A percentile compares a stretch with the other conserved stretches of the same genome.
phyloP scores from a whole-genome alignment of 2,888 invertebrate species.

The Campopleginae sp. region DNA sequence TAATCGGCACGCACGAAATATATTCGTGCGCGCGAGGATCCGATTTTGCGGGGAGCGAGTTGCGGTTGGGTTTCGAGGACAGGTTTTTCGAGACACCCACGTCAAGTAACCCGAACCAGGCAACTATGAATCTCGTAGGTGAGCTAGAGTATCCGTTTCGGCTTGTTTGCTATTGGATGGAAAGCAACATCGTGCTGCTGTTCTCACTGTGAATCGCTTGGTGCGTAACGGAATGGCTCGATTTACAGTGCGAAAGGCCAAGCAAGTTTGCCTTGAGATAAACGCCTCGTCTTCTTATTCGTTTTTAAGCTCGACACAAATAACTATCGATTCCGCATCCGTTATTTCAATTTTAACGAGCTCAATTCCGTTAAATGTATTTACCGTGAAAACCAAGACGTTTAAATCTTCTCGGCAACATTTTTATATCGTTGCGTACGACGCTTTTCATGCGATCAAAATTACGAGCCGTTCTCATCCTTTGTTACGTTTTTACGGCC shows the following conservation, averaged over 20 bases:
- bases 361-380: background rate
- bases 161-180: slow-evolving; percentile 60
- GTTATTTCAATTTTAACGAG: background rate
- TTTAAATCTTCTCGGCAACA: background rate
- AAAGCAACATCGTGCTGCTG: slow-evolving; percentile 31
- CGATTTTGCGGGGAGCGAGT: slow-evolving; percentile 32
- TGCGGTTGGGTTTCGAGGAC: slow-evolving; percentile 58
- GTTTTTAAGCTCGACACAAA: slow-evolving; percentile 17
- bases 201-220: slow-evolving; percentile 7
- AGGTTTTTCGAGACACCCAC: slow-evolving; percentile 60
- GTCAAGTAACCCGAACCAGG: slow-evolving; percentile 55
- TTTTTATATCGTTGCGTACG: background rate
- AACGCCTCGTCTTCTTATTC: slow-evolving; percentile 15
- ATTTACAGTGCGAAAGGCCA: slow-evolving; percentile 63
- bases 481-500: slow-evolving; percentile 17
- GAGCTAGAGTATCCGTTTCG: slow-evolving; percentile 65
- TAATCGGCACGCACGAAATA: slow-evolving; percentile 4
- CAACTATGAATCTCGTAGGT: slow-evolving; percentile 34
- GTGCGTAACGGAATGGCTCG: slow-evolving; percentile 59
- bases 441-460: background rate
- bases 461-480: background rate
- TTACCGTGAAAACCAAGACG: background rate
- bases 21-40: slow-evolving; percentile 26
- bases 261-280: slow-evolving; percentile 68
- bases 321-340: slow-evolving; percentile 31